Conservation (phyloP, 1,140 invertebrate species). For the Andricus grossulariae region DNA sequence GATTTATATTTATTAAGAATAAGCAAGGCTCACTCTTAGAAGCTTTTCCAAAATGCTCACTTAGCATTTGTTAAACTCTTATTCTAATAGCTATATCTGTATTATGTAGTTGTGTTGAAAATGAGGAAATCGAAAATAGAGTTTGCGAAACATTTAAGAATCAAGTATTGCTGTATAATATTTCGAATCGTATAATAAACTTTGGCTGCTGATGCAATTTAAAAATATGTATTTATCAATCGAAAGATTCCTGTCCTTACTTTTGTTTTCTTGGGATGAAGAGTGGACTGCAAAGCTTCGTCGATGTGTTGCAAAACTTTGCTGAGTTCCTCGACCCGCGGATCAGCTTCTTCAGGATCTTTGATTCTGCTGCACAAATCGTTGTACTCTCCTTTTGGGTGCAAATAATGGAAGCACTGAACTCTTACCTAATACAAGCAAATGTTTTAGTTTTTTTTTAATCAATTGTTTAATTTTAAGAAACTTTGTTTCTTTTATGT, state of each 20-base stretch:
- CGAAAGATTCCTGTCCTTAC: conserved; percentile 67
- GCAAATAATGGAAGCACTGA: conserved; percentile 95
- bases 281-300: conserved; percentile 84
- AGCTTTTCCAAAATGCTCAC: no score
- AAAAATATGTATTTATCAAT: not conserved
- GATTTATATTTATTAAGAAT: no score
- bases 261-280: conserved; percentile 87
- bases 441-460: conserved; percentile 15
- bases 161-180: no score
- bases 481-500: not conserved
- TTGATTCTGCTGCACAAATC: conserved; percentile 71
- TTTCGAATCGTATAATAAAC: no score
- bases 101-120: no score
- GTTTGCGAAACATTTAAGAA: no score
- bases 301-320: conserved; percentile 87
- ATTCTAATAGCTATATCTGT: no score
- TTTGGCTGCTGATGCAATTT: no score
- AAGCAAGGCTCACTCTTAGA: no score
- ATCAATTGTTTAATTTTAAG: not conserved
- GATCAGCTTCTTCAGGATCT: conserved; percentile 85
- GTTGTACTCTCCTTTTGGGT: conserved; percentile 81
- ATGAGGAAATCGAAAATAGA: no score
- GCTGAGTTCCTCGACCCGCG: conserved; percentile 87
- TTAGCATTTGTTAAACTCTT: no score
- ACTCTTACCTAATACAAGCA: conserved; percentile 81